A percentile compares a stretch with the other conserved stretches of the same genome.
Conservation (phyloP, 2,888 invertebrate genomes). For the Cataglyphis livida region DNA sequence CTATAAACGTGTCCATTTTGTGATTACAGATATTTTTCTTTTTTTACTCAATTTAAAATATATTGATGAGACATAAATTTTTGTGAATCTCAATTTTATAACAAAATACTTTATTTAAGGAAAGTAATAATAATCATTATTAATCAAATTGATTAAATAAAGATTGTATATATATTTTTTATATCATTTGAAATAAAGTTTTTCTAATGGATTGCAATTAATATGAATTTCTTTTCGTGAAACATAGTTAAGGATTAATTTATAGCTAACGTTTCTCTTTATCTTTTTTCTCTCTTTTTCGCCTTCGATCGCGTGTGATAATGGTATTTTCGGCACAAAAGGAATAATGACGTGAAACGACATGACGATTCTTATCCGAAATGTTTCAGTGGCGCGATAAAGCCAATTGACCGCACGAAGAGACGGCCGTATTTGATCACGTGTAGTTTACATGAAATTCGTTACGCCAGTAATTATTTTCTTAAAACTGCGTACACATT, state of each 20-base stretch:
- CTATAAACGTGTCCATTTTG: not conserved
- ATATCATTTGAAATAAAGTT: not conserved
- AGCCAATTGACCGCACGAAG: not conserved
- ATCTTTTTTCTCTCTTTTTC: not conserved
- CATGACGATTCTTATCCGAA: conserved; percentile 5
- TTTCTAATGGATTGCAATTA: not conserved
- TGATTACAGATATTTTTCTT: not conserved
- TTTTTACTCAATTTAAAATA: not conserved
- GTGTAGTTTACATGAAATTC: not conserved
- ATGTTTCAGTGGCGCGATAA: conserved; percentile 1
- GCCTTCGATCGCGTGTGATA: not conserved
- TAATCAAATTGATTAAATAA: not conserved
- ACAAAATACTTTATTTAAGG: not conserved
- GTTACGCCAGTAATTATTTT: not conserved
- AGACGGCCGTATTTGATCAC: not conserved
- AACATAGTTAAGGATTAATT: conserved; percentile 10
- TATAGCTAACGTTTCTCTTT: not conserved
- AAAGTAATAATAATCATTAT: not conserved
- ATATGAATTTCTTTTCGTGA: not conserved
- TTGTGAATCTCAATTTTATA: not conserved
- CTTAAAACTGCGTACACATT: not conserved
- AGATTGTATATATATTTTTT: not conserved
- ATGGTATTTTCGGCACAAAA: not conserved
- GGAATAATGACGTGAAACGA: not conserved
- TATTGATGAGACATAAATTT: not conserved